Conservation (phyloP, 2,113 vertebrate species). For the Acrocephalus kingi region DNA sequence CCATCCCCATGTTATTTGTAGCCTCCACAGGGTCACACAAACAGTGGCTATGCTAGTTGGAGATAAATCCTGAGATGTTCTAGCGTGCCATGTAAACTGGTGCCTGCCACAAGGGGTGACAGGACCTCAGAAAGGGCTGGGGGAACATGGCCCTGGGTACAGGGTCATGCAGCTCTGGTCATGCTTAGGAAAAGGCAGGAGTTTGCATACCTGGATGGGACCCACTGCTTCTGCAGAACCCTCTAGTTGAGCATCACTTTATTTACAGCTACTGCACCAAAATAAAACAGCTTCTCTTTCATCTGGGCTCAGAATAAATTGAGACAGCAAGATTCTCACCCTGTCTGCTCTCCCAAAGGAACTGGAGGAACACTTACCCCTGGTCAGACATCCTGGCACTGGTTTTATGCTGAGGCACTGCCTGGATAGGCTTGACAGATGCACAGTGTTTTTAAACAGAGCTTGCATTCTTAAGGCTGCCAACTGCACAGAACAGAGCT, state of each 20-base stretch:
- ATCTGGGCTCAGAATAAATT: background rate
- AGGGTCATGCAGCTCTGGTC: background rate
- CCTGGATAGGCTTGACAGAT: conserved; percentile 19
- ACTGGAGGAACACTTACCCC: background rate
- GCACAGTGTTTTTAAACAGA: conserved; percentile 48
- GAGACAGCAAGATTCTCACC: background rate
- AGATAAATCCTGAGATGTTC: background rate
- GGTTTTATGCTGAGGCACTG: conserved; percentile 4
- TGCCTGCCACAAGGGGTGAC: background rate
- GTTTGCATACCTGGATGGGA: background rate
- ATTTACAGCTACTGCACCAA: background rate
- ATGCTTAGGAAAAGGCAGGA: background rate
- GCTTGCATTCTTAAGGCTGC: conserved; percentile 46
- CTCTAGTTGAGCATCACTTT: background rate
- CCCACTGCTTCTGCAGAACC: background rate
- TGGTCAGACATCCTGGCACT: conserved; percentile 38
- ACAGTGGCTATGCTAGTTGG: background rate
- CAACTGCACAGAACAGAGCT: conserved; percentile 11
- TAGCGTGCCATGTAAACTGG: background rate
- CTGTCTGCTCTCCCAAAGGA: background rate
- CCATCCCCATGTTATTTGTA: background rate
- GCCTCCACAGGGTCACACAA: background rate
- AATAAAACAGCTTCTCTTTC: background rate
- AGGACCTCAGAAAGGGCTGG: background rate
- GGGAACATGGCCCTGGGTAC: background rate